These are phyloP conservation scores for Piaya cayana DNA, from an alignment of 2,113 vertebrate genomes.

Conservation along the genomic window DNA sequence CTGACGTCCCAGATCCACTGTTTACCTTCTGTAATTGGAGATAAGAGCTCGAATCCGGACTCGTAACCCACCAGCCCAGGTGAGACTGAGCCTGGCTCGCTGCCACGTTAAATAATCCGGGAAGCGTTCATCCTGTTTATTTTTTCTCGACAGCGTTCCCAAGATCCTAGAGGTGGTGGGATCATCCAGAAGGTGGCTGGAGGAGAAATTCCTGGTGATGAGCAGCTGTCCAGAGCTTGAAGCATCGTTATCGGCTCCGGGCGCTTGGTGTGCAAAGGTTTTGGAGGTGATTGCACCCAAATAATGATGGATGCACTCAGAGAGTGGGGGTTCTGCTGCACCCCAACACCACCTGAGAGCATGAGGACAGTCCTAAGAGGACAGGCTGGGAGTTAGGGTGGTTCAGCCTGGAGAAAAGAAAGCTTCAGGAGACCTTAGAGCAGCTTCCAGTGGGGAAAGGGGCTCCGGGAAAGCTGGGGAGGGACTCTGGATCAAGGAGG, in stretches of 20 bases:
- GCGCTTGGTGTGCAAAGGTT: rapidly evolving
- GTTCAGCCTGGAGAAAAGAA: too few relatives aligned
- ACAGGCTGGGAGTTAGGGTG: too few relatives aligned
- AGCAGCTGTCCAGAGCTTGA: rapidly evolving
- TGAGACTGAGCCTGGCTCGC: neutral
- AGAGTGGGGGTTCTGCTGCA: neutral
- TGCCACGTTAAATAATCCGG: rapidly evolving
- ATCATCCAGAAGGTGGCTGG: neutral
- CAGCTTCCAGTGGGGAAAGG: too few relatives aligned
- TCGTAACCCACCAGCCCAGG: neutral
- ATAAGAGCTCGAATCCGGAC: neutral
- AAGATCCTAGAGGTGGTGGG: rapidly evolving
- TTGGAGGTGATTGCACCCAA: neutral
- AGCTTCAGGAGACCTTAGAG: too few relatives aligned
- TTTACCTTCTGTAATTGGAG: neutral
- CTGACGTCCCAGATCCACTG: neutral
- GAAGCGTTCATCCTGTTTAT: rapidly evolving
- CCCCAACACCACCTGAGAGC: rapidly evolving
- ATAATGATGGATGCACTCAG: rapidly evolving
- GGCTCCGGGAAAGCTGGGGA: too few relatives aligned
- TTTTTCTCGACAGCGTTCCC: neutral
- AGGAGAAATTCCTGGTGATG: neutral
- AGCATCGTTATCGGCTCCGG: neutral
- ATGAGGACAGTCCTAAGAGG: too few relatives aligned
- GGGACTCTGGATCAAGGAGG: too few relatives aligned